Base-by-base conservation (phyloP, 2,113 vertebrate species). In the Myiozetetes cayanensis region DNA sequence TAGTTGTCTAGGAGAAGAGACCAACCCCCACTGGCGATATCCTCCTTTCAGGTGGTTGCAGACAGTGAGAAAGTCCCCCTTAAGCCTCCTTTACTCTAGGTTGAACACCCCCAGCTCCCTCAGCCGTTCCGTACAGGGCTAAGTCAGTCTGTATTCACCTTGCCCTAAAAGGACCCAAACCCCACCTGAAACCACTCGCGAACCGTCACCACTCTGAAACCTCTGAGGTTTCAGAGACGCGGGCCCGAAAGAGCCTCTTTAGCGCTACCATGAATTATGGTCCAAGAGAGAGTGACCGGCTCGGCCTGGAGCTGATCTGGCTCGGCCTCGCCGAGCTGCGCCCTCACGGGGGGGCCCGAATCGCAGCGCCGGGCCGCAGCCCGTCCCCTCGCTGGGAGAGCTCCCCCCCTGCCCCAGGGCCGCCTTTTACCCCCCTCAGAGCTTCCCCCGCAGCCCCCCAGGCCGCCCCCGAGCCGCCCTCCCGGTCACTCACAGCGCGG, bases 401-500 rank as follows among this genome's bases (percentile, higher is more conserved):
- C 17, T 25, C 7, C 11, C 9, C 9, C 18, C 11, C 4, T 6
- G 11, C 17, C 22, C 13, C 59, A 16, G 30, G 2, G 16, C 39
- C 27, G 1, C 24, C 67, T 11, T 2, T 20, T 11, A n/a, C 4
- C 46, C 0, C 43, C 9, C 4, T 3, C 72, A 28, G 10, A 1
- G 3, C 10, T 30, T 9, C 18, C 6, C 6, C 61, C 39, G 7
- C 30, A 14, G 22, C 63, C 39, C 37, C n/a, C 12, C 47, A 25
- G 23, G 30, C 8, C 10, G 8, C n/a, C 43, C 43, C 43, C 39
- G 39, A 39, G 14, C 14, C 65, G 1, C 59, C 6, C 1, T 8
- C 30, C 25, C 35, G 0, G 1, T 3, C 10, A 90, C 91, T 74
- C 12, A 89, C 84, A 28, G 14, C 14, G 0, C 67, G 0, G 0